Evolutionary conservation across 2,888 invertebrate species (phyloP), one percentile per base, ranked within the genome.

Genomic region (Cinara cedri): DNA sequence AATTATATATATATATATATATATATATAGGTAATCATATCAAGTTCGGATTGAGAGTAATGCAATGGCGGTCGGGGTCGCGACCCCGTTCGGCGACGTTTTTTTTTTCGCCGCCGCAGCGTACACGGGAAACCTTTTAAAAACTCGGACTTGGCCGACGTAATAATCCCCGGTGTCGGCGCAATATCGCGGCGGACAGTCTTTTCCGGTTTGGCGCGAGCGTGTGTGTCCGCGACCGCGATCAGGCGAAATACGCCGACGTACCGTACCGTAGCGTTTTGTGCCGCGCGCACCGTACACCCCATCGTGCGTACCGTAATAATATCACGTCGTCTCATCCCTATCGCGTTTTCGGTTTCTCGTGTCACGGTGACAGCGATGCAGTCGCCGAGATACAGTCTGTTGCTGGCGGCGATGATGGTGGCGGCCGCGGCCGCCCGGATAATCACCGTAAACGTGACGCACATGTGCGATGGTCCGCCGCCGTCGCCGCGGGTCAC

Each of bases 61-160:
- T 42, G 44, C 62, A 3, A 34, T 14, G 46, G 65, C 65, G 68
- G 51, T 13, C 46, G 9, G 24, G 1, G 13, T 49, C 26, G 65
- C 46, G 55, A 66, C 55, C 63, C 65, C 65, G 75, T 75, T 65
- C 57, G 76, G 19, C 46, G 55, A 75, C 65, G 34, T 34, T 34
- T 4, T 4, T 34, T 34, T 34, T 34, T 34, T 34, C 16, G 51
- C 1, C 26, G 34, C 60, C 16, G 51, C 1, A n/a, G 34, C 60
- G 57, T 57, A 68, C 76, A 68, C 14, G 68, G 68, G 76, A 78
- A 78, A 78, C 76, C 76, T 78, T 78, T 78, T 78, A 78, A 68
- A 60, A 68, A 68, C 76, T 21, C 76, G 49, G 46, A 19, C 13
- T 42, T 42, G 24, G 55, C n/a, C 72, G 57, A 24, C 72, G 72